Conservation (phyloP, 2,888 invertebrate genomes). For the Ennomos fuscantarius region DNA sequence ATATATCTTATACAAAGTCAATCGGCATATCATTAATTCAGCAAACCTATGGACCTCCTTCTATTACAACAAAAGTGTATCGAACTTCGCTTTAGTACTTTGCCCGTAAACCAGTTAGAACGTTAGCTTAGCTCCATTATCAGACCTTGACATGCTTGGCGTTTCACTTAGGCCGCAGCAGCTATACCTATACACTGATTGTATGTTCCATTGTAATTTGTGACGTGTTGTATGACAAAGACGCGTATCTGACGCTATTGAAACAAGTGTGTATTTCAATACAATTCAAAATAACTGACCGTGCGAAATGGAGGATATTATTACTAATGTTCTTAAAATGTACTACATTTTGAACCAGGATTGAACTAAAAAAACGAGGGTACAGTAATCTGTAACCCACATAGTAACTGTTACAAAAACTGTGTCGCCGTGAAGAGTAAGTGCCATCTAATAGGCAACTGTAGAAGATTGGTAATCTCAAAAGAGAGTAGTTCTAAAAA, state of each 20-base stretch:
- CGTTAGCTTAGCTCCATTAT: constrained; percentile 23
- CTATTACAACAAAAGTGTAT: too few relatives aligned
- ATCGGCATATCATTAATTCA: too few relatives aligned
- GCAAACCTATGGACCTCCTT: too few relatives aligned
- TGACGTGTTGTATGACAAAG: constrained; percentile 34
- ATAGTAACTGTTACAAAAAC: constrained; percentile 14
- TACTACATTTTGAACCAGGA: too few relatives aligned
- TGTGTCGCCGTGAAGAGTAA: constrained; percentile 10
- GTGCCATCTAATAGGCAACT: constrained; percentile 21
- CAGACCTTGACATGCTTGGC: constrained; percentile 41
- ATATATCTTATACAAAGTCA: too few relatives aligned
- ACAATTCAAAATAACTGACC: constrained; percentile 8
- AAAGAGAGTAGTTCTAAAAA: constrained; percentile 27
- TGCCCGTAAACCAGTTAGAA: constrained; percentile 34
- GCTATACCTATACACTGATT: constrained; percentile 22
- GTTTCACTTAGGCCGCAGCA: constrained; percentile 11
- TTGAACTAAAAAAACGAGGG: too few relatives aligned
- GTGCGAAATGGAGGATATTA: constrained; percentile 2
- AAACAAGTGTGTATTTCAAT: constrained; percentile 10
- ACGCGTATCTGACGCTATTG: constrained; percentile 19
- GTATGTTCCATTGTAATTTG: constrained; percentile 38
- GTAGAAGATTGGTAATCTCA: constrained; percentile 26
- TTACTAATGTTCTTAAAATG: too few relatives aligned
- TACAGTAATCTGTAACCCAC: too few relatives aligned
- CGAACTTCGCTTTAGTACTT: too few relatives aligned